Evolutionary conservation across 2,113 vertebrate genomes (phyloP), one percentile per base, ranked within the genome.

Genomic region (Callithrix jacchus): DNA sequence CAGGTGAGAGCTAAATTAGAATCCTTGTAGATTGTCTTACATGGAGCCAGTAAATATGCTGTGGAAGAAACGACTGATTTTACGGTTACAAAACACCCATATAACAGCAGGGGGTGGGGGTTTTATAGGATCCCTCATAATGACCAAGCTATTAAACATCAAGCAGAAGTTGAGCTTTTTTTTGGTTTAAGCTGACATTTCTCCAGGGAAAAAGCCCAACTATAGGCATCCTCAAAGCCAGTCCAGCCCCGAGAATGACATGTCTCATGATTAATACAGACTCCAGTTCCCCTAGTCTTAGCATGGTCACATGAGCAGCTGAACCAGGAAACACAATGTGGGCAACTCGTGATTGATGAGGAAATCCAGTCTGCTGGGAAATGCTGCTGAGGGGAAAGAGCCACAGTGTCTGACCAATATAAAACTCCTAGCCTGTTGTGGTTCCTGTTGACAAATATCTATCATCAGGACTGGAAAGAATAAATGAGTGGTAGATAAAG

Each of bases 111-210:
- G 93, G 92, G 20, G 12, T 95, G 74, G 96, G 70, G 76, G 37
- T 97, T 98, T 98, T 98, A 98, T 64, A 96, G 97, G 87, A 84
- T 95, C 83, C 45, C 87, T 93, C 97, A 74, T 98, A 96, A 97
- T 87, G 94, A 95, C 77, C 96, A 91, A 91, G 91, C 87, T 97
- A 94, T 97, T 98, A 98, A 98, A 98, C 93, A 97, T 96, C 91
- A 98, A 98, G 97, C 66, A 96, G 35, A 71, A 95, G 73, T 54
- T 77, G 32, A 32, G 52, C n/a, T n/a, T 88, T 88, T 88, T 21
- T 0, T 0, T 3, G 5, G 1, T 54, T 91, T 96, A 96, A 98
- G 87, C 81, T 95, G 94, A 97, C 89, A 98, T 79, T 7, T 98
- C 96, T 93, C 56, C 17, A 82, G 89, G 87, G 90, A 97, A 80